Percentiles rank a stretch among this genome's conserved stretches.
Conservation (phyloP, 2,113 vertebrate genomes). For the Caloenas nicobarica region DNA sequence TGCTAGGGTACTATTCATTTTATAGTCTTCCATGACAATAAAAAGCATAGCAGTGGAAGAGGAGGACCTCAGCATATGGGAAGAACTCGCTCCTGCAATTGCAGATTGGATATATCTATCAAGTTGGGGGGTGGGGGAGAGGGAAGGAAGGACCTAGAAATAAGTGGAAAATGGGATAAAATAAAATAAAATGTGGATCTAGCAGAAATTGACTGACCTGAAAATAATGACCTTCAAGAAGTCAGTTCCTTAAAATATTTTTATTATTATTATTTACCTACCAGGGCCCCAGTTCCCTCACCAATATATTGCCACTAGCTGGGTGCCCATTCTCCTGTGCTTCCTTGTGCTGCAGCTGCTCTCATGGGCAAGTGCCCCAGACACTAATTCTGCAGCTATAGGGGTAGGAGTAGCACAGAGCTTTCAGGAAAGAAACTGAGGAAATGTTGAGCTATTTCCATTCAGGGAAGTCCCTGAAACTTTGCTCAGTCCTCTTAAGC, state of each 20-base stretch:
- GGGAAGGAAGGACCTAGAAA: background rate
- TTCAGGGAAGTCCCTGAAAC: background rate
- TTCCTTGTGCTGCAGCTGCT: background rate
- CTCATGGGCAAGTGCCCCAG: background rate
- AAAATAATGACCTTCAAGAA: background rate
- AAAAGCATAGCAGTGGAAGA: background rate
- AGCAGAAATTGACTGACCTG: background rate
- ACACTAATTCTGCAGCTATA: background rate
- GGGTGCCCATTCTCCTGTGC: background rate
- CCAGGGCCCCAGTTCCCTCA: background rate
- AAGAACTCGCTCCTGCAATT: background rate
- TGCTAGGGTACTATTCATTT: background rate
- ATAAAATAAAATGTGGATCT: background rate
- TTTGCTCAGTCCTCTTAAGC: background rate
- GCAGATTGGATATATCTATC: background rate
- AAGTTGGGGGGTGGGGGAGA: background rate
- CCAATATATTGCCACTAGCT: background rate
- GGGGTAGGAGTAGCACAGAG: background rate
- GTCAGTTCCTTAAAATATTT: background rate
- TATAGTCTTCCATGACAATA: background rate
- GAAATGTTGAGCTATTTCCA: background rate
- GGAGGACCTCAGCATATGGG: background rate
- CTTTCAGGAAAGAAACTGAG: background rate
- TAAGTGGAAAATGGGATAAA: background rate
- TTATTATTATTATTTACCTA: background rate